These are phyloP conservation scores for Australoheros facetus DNA, from an alignment of 2,797 vertebrate genomes.

Conservation along the genomic window DNA sequence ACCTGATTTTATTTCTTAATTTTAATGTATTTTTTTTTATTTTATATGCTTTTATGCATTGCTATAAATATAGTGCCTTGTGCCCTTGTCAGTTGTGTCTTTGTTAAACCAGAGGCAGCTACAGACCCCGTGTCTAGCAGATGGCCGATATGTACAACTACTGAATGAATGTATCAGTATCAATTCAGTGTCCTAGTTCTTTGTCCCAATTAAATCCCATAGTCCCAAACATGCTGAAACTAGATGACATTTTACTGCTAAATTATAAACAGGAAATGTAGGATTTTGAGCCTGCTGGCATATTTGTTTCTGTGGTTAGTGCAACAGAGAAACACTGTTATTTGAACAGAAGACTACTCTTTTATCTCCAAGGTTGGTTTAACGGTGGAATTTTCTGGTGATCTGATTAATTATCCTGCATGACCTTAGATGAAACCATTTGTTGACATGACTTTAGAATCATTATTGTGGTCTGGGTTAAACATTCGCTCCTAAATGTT, in stretches of 20 bases:
- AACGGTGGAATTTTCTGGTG: slow-evolving; percentile 6
- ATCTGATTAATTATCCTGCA: slow-evolving; percentile 49
- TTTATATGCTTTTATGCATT: not conserved
- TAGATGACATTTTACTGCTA: not conserved
- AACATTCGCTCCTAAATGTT: not conserved
- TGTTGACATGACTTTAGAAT: slow-evolving; percentile 29
- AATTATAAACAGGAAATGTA: not conserved
- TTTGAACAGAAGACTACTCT: slow-evolving; percentile 22
- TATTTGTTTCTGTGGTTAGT: not conserved
- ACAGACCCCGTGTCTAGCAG: not conserved
- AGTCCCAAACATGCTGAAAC: slow-evolving; percentile 1
- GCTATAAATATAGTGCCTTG: not conserved
- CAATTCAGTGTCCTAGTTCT: slow-evolving; percentile 31
- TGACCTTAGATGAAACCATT: not conserved
- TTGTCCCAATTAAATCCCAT: slow-evolving; percentile 23
- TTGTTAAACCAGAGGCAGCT: slow-evolving; percentile 7
- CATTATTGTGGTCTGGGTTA: not conserved
- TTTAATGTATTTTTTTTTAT: not conserved
- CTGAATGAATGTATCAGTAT: slow-evolving; percentile 25
- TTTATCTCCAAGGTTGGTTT: not conserved
- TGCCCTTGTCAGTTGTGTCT: not conserved
- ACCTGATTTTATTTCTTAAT: not conserved
- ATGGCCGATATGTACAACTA: not conserved
- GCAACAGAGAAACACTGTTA: slow-evolving; percentile 6
- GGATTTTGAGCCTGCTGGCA: not conserved